These are phyloP conservation scores for Lasioglossum albipes DNA, from an alignment of 1,140 invertebrate species.

Conservation along the genomic window DNA sequence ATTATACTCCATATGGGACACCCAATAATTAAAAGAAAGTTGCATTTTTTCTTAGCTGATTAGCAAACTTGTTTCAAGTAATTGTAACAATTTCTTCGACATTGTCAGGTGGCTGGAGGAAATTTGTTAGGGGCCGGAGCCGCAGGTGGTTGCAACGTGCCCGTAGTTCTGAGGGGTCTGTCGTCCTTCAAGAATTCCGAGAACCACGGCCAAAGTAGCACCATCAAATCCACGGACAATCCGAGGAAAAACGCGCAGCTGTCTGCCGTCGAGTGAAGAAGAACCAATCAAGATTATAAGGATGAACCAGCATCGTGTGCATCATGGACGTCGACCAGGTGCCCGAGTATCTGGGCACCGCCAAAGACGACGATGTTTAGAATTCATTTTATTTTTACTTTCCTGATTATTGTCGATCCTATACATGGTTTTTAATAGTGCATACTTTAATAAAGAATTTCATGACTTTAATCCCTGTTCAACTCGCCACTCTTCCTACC, in stretches of 20 bases:
- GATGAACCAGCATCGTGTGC: constrained; percentile 37
- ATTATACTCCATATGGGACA: too few species aligned
- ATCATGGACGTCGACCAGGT: constrained; percentile 15
- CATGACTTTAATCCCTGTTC: constrained; percentile 21
- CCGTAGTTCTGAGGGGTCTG: constrained; percentile 42
- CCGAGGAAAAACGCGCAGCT: constrained; percentile 57
- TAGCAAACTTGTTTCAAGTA: too few species aligned
- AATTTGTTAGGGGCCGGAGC: constrained; percentile 40
- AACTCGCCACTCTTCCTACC: too few species aligned
- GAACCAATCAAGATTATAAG: neutral
- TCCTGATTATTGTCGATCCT: constrained; percentile 37
- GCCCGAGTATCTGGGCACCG: neutral
- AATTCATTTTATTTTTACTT: constrained; percentile 40
- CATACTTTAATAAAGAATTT: constrained; percentile 53
- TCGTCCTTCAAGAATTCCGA: constrained; percentile 51
- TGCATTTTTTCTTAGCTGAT: too few species aligned
- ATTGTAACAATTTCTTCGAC: neutral
- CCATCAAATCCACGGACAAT: constrained; percentile 37
- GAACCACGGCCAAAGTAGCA: constrained; percentile 52
- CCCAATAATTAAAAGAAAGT: too few species aligned
- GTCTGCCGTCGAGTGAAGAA: constrained; percentile 43
- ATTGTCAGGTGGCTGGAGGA: constrained; percentile 47
- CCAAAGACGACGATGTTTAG: constrained; percentile 7
- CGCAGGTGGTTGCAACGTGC: constrained; percentile 51
- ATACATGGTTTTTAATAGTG: constrained; percentile 53